Base-by-base conservation (phyloP, 2,113 vertebrate species). In the Sisor rabdophorus region DNA sequence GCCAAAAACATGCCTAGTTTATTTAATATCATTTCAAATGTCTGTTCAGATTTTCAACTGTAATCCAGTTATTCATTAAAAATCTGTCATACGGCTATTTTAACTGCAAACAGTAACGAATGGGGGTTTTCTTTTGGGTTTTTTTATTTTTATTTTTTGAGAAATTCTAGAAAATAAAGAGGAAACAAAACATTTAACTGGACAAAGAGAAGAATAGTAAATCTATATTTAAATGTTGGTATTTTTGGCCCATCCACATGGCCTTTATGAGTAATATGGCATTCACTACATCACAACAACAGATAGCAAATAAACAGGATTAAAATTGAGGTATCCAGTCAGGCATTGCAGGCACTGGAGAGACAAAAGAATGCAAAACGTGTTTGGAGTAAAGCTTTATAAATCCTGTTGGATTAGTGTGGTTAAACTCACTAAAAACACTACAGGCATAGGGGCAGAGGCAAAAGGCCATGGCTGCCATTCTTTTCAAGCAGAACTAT, bases 321-420 rank as follows among this genome's bases (percentile, higher is more conserved):
- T 71, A 50, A 69, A 80, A 84, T 81, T 80, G 76, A 77, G 63
- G 77, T 40, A 78, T 82, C 65, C 81, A 71, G 22, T 32, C 40
- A 67, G 48, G 12, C 64, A 58, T 30, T 44, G 58, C 65, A 74
- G 70, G 52, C 50, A 40, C 30, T 70, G 17, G 36, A 48, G 58
- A 76, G 76, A 80, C 36, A 68, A 72, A 56, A 79, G 76, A 80
- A 83, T 55, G 59, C 30, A 47, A 54, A 58, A 50, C 36, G 71
- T 71, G 54, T 50, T 48, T 24, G 68, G 72, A 60, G 79, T 74
- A 85, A 86, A 83, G 53, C 76, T 76, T 82, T 87, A 81, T 82
- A 87, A 82, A 81, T 84, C 79, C 48, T 28, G 48, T 12, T n/a
- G 76, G 81, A 87, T 85, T 81, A 85, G 81, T 75, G 67, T 80